A percentile compares a stretch with the other conserved stretches of the same genome.
Evolutionary conservation across 2,113 vertebrate species (phyloP).

Genomic region (Sinosuthora webbiana): DNA sequence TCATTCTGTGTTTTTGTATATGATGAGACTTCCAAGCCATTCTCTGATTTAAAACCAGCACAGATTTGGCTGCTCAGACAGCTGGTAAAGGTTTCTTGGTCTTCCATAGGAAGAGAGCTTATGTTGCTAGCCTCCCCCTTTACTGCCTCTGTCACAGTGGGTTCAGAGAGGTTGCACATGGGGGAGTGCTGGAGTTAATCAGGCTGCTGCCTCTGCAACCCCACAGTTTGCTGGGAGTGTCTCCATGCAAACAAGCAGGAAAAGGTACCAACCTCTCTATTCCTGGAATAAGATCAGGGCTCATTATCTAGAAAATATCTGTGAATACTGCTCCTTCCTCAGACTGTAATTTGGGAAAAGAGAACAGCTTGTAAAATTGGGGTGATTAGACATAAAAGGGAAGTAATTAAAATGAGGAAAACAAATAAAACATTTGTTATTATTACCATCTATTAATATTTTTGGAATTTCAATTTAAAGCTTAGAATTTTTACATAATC

Average conservation of each 20-base stretch:
- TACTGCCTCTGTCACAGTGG: neutral
- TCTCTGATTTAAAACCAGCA: neutral
- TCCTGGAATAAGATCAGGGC: neutral
- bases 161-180: neutral
- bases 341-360: neutral
- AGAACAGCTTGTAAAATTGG: neutral
- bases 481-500: neutral
- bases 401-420: neutral
- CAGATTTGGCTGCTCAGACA: neutral
- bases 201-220: neutral
- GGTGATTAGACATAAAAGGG: neutral
- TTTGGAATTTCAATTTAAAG: neutral
- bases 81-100: neutral
- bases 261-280: neutral
- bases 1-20: neutral
- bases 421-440: neutral
- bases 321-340: neutral
- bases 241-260: neutral
- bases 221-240: neutral
- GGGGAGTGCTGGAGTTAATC: neutral
- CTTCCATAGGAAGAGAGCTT: neutral
- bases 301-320: neutral
- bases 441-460: neutral
- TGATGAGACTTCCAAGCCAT: neutral
- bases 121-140: neutral